phyloP scores from a whole-genome alignment of 2,113 vertebrate species.

The Ciconia maguari region DNA sequence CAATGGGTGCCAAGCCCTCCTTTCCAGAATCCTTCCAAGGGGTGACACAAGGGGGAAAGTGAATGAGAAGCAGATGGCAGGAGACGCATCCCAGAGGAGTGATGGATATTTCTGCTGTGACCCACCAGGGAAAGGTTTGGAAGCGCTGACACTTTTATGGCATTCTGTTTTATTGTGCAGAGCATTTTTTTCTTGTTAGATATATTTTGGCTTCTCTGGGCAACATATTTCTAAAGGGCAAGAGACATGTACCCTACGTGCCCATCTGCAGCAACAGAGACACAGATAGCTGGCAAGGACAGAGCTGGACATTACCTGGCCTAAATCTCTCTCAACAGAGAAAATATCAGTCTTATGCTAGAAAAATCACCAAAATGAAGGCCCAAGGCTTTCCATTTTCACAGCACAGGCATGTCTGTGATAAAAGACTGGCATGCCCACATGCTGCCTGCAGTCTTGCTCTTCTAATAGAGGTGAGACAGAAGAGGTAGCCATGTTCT shows the following conservation, averaged over 20 bases:
- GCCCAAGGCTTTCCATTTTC: neutral
- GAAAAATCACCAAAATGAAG: neutral
- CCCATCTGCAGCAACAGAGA: neutral
- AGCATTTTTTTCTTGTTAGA: slow-evolving; percentile 54
- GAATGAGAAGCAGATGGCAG: slow-evolving; percentile 58
- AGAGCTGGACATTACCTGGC: neutral
- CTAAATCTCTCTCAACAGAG: neutral
- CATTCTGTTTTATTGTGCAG: slow-evolving; percentile 39
- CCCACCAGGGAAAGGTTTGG: slow-evolving; percentile 55
- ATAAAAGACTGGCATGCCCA: neutral
- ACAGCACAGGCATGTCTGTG: neutral
- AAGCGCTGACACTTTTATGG: slow-evolving; percentile 57
- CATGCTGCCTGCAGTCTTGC: neutral
- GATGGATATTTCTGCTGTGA: slow-evolving; percentile 53
- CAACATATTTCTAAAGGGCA: slow-evolving; percentile 44
- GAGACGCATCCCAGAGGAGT: neutral
- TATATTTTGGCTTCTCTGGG: slow-evolving; percentile 35
- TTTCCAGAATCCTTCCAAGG: slow-evolving; percentile 33
- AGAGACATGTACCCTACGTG: neutral
- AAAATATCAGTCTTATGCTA: neutral
- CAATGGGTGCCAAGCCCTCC: neutral
- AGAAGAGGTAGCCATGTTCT: neutral
- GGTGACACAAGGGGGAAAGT: neutral
- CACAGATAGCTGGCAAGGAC: neutral
- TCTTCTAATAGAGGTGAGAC: neutral